phyloP scores from a whole-genome alignment of 2,797 vertebrate genomes.

The Acipenser ruthenus region DNA sequence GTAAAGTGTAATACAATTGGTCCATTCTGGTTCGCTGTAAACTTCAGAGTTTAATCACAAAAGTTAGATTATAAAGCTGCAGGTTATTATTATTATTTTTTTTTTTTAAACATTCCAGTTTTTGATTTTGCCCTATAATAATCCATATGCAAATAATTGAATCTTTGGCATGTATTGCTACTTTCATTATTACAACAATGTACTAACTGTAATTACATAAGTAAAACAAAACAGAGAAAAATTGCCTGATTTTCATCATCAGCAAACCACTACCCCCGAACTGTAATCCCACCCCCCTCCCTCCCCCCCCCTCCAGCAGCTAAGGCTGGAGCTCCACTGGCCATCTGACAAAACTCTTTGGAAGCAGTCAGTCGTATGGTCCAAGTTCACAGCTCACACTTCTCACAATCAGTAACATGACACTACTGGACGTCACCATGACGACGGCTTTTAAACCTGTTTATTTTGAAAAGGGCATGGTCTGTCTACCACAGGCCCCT shows the following conservation, averaged over 20 bases:
- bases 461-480: slow-evolving; percentile 19
- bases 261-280: slow-evolving; percentile 17
- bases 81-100: no score
- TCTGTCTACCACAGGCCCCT: slow-evolving; percentile 17
- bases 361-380: slow-evolving; percentile 21
- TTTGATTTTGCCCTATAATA: no score
- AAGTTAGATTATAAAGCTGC: no score
- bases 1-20: no score
- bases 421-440: slow-evolving; percentile 12
- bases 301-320: slow-evolving; percentile 11
- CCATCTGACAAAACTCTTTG: slow-evolving; percentile 22
- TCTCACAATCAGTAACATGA: slow-evolving; percentile 30
- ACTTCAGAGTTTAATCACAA: no score
- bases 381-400: slow-evolving; percentile 20
- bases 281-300: no score
- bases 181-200: no score
- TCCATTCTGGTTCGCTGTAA: no score
- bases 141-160: no score
- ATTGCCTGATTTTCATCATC: slow-evolving; percentile 38
- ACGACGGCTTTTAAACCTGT: slow-evolving; percentile 16
- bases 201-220: neutral
- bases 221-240: slow-evolving; percentile 9
- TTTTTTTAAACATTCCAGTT: no score
- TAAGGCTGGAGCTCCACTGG: slow-evolving; percentile 15
- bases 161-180: no score